Percentiles rank a stretch among this genome's conserved stretches.
These are phyloP conservation scores for Strix uralensis DNA, from an alignment of 2,113 vertebrate species.

Conservation along the genomic window DNA sequence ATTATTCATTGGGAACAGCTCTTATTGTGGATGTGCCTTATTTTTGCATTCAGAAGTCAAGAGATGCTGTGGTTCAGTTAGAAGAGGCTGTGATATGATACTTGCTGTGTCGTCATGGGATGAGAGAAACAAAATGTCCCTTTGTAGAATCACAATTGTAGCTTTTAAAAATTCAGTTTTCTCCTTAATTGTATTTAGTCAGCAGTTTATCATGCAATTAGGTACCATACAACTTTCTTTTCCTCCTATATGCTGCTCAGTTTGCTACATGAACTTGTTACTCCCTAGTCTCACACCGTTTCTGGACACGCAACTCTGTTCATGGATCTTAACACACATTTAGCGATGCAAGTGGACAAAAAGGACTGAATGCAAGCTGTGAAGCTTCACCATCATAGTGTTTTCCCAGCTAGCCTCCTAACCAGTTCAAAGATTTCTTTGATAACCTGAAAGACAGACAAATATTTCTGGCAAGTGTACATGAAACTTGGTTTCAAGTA, in stretches of 20 bases:
- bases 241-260: background rate
- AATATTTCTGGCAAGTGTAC: background rate
- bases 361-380: background rate
- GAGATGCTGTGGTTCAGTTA: background rate
- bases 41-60: background rate
- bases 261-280: background rate
- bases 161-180: background rate
- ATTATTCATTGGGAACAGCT: conserved; percentile 43
- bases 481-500: background rate
- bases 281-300: background rate
- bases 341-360: background rate
- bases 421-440: background rate
- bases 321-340: background rate
- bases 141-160: background rate
- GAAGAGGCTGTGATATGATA: background rate
- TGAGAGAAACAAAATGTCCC: background rate
- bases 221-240: background rate
- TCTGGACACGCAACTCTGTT: background rate
- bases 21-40: background rate
- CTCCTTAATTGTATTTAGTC: background rate
- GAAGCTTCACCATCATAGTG: background rate
- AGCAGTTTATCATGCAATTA: background rate
- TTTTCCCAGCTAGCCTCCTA: background rate
- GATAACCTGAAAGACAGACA: background rate
- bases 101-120: background rate